Conservation (phyloP, 2,113 vertebrate genomes). For the Callipepla californica region DNA sequence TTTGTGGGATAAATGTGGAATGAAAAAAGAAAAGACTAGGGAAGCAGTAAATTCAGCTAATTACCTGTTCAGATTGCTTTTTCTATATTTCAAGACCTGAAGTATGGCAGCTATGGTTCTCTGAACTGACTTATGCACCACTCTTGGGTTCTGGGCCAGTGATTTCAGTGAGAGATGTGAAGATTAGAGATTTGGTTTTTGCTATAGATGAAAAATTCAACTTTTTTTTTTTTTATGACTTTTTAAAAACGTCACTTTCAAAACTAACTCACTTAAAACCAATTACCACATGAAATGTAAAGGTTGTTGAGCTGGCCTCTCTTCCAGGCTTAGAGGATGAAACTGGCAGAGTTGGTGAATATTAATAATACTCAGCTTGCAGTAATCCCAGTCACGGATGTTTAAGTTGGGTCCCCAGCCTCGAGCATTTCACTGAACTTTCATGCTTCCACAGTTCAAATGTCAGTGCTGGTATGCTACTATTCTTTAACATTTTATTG, state of each 20-base stretch:
- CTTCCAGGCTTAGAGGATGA: not conserved
- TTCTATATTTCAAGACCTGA: not conserved
- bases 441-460: not conserved
- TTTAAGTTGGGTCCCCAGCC: not conserved
- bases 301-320: not conserved
- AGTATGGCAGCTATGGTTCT: not conserved
- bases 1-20: not conserved
- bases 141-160: not conserved
- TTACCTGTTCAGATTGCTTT: not conserved
- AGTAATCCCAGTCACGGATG: not conserved
- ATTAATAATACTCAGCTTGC: not conserved
- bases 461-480: not conserved
- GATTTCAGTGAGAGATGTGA: not conserved
- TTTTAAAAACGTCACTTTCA: not conserved
- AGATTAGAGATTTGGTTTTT: not conserved
- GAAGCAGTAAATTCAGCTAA: not conserved
- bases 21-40: not conserved
- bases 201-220: not conserved
- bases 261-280: fast-evolving
- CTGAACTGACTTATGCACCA: not conserved
- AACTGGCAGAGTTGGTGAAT: not conserved
- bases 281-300: not conserved
- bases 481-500: not conserved
- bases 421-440: not conserved
- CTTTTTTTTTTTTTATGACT: not conserved